Evolutionary conservation across 1,140 invertebrate species (phyloP), one percentile per base, ranked within the genome.

Genomic region (Bombus ignitus): DNA sequence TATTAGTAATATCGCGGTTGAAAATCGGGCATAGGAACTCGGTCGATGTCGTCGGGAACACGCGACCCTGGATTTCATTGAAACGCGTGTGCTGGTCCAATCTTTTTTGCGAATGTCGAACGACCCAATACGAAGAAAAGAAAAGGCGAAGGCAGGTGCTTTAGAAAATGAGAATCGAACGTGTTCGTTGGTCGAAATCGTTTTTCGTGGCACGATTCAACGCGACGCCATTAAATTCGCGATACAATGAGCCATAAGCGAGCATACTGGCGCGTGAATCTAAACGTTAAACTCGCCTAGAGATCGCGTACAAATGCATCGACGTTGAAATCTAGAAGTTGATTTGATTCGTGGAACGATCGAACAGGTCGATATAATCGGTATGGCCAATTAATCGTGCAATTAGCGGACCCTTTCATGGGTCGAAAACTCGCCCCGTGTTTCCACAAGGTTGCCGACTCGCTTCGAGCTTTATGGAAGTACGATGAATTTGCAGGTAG

Each of bases 321-420:
- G 39, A 10, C 35, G 13, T 47, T 53, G 35, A 13, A 76, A 4
- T 47, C 18, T 32, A 10, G 15, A 78, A 15, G 53, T 22, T 28
- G 35, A 18, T 44, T 66, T n/a, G 35, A 6, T 28, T 8, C 35
- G 12, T 13, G 15, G 9, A 39, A 28, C 8, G 25, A 39, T 62
- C 0, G 15, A 2, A 35, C 32, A 47, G 9, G 65, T 18, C 39
- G 32, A 68, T 15, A 28, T 73, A 66, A 86, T 86, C 32, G 6
- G 32, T 42, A 76, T 86, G 65, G 81, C 75, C 82, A 90, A 90
- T 90, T 89, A 82, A 88, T 83, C 79, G 66, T 12, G 75, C 74
- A 85, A 89, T 89, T 85, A 85, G 57, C 39, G 39, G 5, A 22
- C 25, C 44, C 32, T 83, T 82, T 25, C 5, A 12, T 25, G 22